Evolutionary conservation across 2,888 invertebrate genomes (phyloP), one percentile per base, ranked within the genome.

Genomic region (Geophilus truncorum): DNA sequence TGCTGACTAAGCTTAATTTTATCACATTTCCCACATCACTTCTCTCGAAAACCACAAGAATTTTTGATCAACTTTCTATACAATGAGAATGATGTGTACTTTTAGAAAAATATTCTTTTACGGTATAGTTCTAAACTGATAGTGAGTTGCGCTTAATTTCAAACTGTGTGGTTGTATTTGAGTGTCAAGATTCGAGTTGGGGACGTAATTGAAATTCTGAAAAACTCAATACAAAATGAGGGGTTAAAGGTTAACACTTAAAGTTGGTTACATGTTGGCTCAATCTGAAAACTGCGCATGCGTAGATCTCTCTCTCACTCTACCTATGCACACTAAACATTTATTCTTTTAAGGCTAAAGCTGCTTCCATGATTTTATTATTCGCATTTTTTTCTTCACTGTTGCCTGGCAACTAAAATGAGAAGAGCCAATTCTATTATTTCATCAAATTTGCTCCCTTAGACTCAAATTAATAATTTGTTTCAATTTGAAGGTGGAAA

Each of bases 341-440:
- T 51, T 51, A 18, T 51, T 51, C 18, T 51, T 51, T 51, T 51
- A 51, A 51, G 51, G 51, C 51, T 7, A 18, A 51, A 51, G 51
- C 51, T 51, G 18, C 1, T 1, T 28, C 23, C 70, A 70, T 70
- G 28, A 70, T 70, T 70, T 70, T 70, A 70, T 70, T 70, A 70
- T 57, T 21, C 18, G 7, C n/a, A 10, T 25, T 70, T 23, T 51
- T 51, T 51, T 51, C 5, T 40, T 62, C 21, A 10, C 18, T 70
- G 70, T 70, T 70, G 70, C 70, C 28, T 70, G 70, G 70, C 70
- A 70, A 70, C 70, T 70, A n/a, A 70, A 70, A 70, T 70, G 70
- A 25, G n/a, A 28, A 15, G 25, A 28, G 70, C 70, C 62, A 70
- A 70, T 70, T 28, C n/a, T 70, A 70, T 70, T 70, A 70, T 70